phyloP scores from a whole-genome alignment of 2,797 vertebrate genomes.

The Tauraco hartlaubi region DNA sequence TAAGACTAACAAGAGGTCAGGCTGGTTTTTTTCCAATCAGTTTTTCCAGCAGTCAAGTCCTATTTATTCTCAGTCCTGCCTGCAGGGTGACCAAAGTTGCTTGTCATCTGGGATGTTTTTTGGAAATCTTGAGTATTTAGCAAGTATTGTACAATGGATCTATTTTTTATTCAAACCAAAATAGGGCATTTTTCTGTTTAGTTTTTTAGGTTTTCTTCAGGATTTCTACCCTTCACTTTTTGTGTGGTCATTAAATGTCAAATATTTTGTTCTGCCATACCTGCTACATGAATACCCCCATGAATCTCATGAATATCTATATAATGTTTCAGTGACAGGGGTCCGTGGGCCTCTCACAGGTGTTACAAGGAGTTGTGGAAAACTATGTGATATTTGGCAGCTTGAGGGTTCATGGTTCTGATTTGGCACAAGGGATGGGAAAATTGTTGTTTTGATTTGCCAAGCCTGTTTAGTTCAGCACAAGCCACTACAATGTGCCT shows the following conservation, averaged over 20 bases:
- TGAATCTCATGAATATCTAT: background rate
- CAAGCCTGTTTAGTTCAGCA: background rate
- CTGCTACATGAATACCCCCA: background rate
- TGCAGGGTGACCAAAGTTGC: background rate
- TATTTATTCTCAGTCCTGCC: background rate
- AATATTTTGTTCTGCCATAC: background rate
- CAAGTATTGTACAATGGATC: background rate
- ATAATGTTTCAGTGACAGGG: background rate
- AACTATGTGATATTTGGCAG: background rate
- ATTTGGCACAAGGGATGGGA: background rate
- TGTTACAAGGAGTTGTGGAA: background rate
- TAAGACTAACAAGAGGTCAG: background rate
- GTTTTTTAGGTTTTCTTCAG: background rate
- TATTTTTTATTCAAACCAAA: background rate
- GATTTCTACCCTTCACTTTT: background rate
- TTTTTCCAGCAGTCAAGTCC: background rate
- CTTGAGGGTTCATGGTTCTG: background rate
- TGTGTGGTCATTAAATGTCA: background rate
- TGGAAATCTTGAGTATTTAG: background rate
- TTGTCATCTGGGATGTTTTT: background rate
- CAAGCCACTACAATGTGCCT: background rate
- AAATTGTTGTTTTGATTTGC: background rate
- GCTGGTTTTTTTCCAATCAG: background rate
- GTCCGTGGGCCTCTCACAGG: background rate
- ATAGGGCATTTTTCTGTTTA: background rate